Conservation (phyloP, 30 jellyfish, hydroid and myxozoan species). For the Aurelia sp. region DNA sequence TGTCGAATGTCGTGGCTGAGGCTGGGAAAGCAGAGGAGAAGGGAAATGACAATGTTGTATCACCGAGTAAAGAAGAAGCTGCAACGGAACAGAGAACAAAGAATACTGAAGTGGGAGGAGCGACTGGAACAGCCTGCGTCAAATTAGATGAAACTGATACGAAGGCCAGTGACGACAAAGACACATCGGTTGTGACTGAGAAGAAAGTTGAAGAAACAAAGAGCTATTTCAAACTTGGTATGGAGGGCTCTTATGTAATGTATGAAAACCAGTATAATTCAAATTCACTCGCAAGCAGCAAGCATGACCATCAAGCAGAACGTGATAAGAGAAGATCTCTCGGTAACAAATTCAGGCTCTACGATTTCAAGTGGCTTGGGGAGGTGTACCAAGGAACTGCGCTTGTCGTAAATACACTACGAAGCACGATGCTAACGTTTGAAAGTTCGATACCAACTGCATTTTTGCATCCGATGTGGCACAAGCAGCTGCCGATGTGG, state of each 20-base stretch:
- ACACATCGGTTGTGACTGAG: background rate
- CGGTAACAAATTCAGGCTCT: slow-evolving; percentile 83
- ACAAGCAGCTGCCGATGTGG: slow-evolving; percentile 90
- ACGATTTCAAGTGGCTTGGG: slow-evolving; percentile 95
- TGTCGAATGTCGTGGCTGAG: too few relatives aligned
- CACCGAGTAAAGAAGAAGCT: too few relatives aligned
- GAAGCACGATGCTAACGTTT: slow-evolving; percentile 86
- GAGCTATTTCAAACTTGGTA: slow-evolving; percentile 85
- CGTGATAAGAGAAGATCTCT: slow-evolving; percentile 85
- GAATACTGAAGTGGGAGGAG: too few relatives aligned
- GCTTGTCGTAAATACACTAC: slow-evolving; percentile 73
- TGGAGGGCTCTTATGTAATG: slow-evolving; percentile 80
- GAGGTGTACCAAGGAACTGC: slow-evolving; percentile 85
- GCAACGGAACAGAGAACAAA: too few relatives aligned
- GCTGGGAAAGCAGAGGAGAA: too few relatives aligned
- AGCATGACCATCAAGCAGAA: slow-evolving; percentile 90
- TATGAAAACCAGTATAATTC: slow-evolving; percentile 84
- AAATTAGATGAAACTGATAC: background rate
- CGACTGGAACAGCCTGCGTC: background rate
- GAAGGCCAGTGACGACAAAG: background rate
- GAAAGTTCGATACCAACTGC: slow-evolving; percentile 99
- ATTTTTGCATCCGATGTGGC: slow-evolving; percentile 95
- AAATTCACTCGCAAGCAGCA: slow-evolving; percentile 88
- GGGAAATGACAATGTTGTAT: too few relatives aligned
- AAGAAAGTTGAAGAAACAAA: slow-evolving; percentile 52